Percentiles rank a stretch among this genome's conserved stretches.
These are phyloP conservation scores for Solea senegalensis DNA, from an alignment of 2,113 vertebrate species.

Conservation along the genomic window DNA sequence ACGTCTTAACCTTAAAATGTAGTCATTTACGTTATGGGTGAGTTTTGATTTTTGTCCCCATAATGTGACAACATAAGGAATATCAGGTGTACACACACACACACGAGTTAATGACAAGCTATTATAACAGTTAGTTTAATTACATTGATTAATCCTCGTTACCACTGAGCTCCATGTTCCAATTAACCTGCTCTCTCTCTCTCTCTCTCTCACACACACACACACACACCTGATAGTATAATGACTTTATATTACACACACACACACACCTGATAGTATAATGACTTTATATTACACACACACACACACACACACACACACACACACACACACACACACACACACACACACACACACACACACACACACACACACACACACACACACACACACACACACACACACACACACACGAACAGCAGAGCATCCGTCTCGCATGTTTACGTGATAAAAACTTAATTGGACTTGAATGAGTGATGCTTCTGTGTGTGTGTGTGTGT, in stretches of 20 bases:
- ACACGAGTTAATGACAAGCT: background rate
- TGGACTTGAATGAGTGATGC: conserved; percentile 62
- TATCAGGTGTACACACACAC: background rate
- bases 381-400: background rate
- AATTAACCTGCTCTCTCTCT: conserved; percentile 56
- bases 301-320: background rate
- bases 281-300: background rate
- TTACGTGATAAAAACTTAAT: conserved; percentile 67
- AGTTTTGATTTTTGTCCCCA: too few relatives aligned
- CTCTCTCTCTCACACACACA: conserved; percentile 24
- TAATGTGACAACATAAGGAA: too few relatives aligned
- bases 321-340: conserved; percentile 13
- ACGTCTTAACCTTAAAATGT: too few relatives aligned
- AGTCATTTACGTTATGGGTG: too few relatives aligned
- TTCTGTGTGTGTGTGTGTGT: background rate
- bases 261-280: background rate
- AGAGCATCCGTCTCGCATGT: conserved; percentile 8
- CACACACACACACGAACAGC: background rate
- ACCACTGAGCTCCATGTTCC: conserved; percentile 62
- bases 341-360: conserved; percentile 19
- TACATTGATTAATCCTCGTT: conserved; percentile 65
- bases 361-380: background rate
- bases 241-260: conserved; percentile 27
- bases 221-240: conserved; percentile 40
- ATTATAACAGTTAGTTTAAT: conserved; percentile 55